Base-by-base conservation (phyloP, 1,140 invertebrate genomes). In the Ephestia elutella region DNA sequence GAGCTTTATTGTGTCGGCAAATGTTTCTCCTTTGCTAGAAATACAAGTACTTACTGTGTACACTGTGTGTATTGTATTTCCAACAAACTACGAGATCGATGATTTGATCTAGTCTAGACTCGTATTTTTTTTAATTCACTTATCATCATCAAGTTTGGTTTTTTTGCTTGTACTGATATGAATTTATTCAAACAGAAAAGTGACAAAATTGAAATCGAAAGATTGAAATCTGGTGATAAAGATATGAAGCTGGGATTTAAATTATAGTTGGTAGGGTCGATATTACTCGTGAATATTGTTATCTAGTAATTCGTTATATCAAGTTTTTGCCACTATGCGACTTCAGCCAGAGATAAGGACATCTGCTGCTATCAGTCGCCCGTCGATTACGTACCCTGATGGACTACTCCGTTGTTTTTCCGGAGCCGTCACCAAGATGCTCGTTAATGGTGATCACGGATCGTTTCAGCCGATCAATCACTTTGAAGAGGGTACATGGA, bases 281-380 rank as follows among this genome's bases (percentile, higher is more conserved):
- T 44, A 44, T 44, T 44, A n/a, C 38, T 15, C 38, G 38, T 15
- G 63, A 65, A 68, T 72, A 55, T 49, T 60, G 67, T 80, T 86
- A 83, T 83, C 82, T 65, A 63, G 58, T 65, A 70, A 73, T 65
- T 63, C 57, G 44, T 65, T 71, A 59, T 81, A 87, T 86, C 77
- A 73, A 78, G 48, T 73, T 84, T 87, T 80, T 76, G 81, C 84
- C 80, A 80, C 76, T 63, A 84, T 73, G 76, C 70, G 70, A 67
- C 64, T 66, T 49, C 15, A 54, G 60, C 56, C 61, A 55, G 65
- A 79, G 84, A 87, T 87, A 87, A 87, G 74, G 63, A 57, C 77
- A 84, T 86, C 81, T 77, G 67, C 53, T 65, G 57, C 62, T 86
- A 87, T 87, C 84, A 87, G 84, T 87, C 72, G 78, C 58, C 67